These are phyloP conservation scores for Leuctra nigra DNA, from an alignment of 2,888 invertebrate genomes.

Conservation along the genomic window DNA sequence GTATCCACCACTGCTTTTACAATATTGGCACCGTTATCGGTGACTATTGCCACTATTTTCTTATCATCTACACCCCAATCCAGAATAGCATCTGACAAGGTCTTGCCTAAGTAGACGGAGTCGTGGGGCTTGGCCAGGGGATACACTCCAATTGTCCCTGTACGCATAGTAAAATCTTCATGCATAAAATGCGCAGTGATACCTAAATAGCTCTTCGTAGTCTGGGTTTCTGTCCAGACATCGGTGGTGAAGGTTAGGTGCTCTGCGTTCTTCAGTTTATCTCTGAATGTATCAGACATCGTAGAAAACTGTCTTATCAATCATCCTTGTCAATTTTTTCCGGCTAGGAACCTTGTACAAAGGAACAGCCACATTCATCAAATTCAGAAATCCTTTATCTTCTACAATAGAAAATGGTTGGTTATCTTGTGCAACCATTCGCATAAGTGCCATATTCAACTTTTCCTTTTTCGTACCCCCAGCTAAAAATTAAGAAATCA, in stretches of 20 bases:
- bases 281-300: no score
- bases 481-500: no score
- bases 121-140: not conserved
- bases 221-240: not conserved
- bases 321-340: no score
- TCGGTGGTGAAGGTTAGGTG: not conserved
- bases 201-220: not conserved
- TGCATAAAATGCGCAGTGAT: not conserved
- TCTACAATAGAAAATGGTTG: no score
- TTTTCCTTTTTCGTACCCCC: no score
- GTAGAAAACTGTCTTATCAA: no score
- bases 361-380: no score
- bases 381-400: no score
- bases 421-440: no score
- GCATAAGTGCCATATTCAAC: no score
- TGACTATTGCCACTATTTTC: not conserved
- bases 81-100: not conserved
- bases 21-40: not conserved
- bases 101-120: not conserved
- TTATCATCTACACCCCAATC: not conserved
- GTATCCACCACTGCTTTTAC: not conserved
- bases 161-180: not conserved
- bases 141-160: not conserved
- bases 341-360: no score
- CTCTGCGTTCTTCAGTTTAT: no score